Evolutionary conservation across 92 coral and sea anemone genomes (phyloP).

Genomic region (Plumapathes pennacea): DNA sequence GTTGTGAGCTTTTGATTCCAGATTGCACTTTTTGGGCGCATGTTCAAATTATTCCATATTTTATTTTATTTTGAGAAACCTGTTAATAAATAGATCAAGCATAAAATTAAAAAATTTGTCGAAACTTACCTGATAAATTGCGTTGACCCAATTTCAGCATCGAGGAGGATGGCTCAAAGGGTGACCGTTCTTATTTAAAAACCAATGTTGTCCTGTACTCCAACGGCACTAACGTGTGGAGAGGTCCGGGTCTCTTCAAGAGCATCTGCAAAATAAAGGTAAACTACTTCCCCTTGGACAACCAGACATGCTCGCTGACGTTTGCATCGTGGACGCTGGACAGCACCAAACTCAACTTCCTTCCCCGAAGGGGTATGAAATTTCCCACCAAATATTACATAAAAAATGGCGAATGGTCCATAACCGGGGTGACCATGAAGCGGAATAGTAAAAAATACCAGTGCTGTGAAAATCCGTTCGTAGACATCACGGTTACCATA

Average conservation of each 20-base stretch:
- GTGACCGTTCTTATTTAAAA: no score
- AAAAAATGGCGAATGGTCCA: slow-evolving; percentile 84
- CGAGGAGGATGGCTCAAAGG: no score
- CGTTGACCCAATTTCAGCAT: no score
- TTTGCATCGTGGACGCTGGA: slow-evolving; percentile 84
- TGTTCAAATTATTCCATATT: no score
- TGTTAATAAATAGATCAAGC: no score
- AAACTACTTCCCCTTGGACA: slow-evolving; percentile 75
- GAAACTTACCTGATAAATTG: no score
- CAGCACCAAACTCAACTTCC: slow-evolving; percentile 40
- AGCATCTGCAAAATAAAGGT: slow-evolving; percentile 75
- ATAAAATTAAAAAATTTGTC: no score
- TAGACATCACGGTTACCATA: slow-evolving; percentile 74
- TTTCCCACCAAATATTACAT: slow-evolving; percentile 60
- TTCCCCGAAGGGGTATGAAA: slow-evolving; percentile 25
- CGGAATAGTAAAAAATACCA: slow-evolving; percentile 45
- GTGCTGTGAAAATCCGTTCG: slow-evolving; percentile 48
- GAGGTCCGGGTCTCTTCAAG: slow-evolving; percentile 71
- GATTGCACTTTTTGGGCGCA: no score
- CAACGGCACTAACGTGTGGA: slow-evolving; percentile 64
- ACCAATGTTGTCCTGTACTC: slow-evolving; percentile 42
- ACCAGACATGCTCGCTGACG: slow-evolving; percentile 69
- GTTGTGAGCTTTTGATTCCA: no score
- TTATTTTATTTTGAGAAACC: no score
- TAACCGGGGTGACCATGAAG: slow-evolving; percentile 38